Evolutionary conservation across 1,140 invertebrate genomes (phyloP).

Genomic region (Pachyrhynchus sulphureomaculatus): DNA sequence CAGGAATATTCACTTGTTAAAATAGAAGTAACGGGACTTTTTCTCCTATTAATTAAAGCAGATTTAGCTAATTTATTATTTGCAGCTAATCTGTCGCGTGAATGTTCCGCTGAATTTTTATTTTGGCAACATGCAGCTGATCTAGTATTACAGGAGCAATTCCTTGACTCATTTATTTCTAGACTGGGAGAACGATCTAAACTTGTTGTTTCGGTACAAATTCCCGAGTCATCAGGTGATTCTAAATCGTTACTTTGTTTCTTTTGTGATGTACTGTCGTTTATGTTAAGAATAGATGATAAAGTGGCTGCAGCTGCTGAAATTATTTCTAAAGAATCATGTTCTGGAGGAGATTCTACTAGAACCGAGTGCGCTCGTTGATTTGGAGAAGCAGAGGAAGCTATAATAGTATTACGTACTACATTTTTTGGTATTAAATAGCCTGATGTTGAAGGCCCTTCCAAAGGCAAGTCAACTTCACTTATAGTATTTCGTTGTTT

Average conservation of each 20-base stretch:
- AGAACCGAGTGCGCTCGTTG: conserved; percentile 15
- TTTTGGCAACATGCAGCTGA: conserved; percentile 6
- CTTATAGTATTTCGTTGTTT: conserved; percentile 1
- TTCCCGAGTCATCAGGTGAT: conserved; percentile 65
- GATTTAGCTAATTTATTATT: conserved; percentile 4
- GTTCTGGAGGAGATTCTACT: conserved; percentile 54
- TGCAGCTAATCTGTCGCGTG: background rate
- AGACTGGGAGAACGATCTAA: conserved; percentile 62
- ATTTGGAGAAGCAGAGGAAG: conserved; percentile 30
- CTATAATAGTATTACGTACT: conserved; percentile 43
- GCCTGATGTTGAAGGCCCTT: conserved; percentile 50
- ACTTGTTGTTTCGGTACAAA: conserved; percentile 72
- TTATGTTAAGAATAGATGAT: conserved; percentile 62
- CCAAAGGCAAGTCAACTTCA: conserved; percentile 48
- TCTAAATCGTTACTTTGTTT: conserved; percentile 35
- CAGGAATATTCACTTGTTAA: conserved; percentile 38
- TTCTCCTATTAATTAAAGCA: conserved; percentile 18
- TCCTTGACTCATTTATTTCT: conserved; percentile 44
- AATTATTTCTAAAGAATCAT: conserved; percentile 59
- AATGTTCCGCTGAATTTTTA: background rate
- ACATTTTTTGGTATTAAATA: conserved; percentile 58
- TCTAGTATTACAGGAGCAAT: conserved; percentile 14
- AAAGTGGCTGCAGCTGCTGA: conserved; percentile 67
- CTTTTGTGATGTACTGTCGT: conserved; percentile 40
- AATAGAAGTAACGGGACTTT: conserved; percentile 1